Evolutionary conservation across 2,113 vertebrate genomes (phyloP).

Genomic region (Benitochromis conjunctus): DNA sequence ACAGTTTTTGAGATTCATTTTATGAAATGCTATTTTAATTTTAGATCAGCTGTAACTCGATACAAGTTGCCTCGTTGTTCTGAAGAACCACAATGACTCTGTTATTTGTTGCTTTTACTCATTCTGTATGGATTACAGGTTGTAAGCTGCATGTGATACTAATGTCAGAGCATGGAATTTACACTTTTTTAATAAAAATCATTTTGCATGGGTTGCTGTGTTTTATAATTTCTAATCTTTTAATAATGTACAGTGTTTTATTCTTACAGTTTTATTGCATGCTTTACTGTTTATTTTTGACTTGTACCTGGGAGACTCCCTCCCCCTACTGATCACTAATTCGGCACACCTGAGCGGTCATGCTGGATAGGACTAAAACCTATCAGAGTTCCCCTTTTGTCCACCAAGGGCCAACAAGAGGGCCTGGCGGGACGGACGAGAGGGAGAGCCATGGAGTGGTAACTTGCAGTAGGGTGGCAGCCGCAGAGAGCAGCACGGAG

Average conservation of each 20-base stretch:
- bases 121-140: not conserved
- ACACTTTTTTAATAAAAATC: not conserved
- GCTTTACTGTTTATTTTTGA: not conserved
- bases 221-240: not conserved
- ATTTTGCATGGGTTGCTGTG: not conserved
- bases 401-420: not conserved
- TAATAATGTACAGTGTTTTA: not conserved
- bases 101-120: not conserved
- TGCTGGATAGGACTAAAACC: not conserved
- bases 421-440: accelerated
- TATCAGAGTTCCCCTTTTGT: not conserved
- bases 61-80: not conserved
- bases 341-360: not conserved
- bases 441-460: not conserved
- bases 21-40: not conserved
- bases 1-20: not conserved
- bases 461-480: not conserved
- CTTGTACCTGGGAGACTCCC: not conserved
- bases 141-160: not conserved
- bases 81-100: not conserved
- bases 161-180: not conserved
- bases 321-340: not conserved
- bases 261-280: not conserved
- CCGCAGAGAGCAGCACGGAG: not conserved
- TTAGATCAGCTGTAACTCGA: not conserved